Conservation (phyloP, 1,140 invertebrate species). For the Drosophila yakuba region DNA sequence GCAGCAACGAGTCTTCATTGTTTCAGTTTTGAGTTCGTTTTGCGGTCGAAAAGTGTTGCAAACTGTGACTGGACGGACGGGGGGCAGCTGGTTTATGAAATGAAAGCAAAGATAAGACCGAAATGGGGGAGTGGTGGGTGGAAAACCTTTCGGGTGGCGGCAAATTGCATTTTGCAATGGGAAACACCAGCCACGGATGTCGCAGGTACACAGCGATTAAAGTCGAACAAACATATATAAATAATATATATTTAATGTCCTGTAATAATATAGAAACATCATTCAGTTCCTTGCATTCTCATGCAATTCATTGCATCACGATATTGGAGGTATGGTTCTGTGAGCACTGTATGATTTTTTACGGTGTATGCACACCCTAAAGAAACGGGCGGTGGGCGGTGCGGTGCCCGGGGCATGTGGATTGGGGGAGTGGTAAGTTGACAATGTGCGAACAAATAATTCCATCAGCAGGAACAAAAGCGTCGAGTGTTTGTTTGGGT, state of each 20-base stretch:
- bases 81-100: constrained; percentile 73
- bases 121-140: constrained; percentile 28
- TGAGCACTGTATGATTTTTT: background rate
- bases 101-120: constrained; percentile 79
- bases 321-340: too few species aligned
- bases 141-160: constrained; percentile 61
- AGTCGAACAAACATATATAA: too few species aligned
- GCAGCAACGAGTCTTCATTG: constrained; percentile 71
- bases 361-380: constrained; percentile 40
- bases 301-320: background rate
- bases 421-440: constrained; percentile 71
- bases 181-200: constrained; percentile 26
- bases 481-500: constrained; percentile 82
- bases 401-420: background rate
- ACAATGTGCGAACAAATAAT: constrained; percentile 84
- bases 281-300: too few species aligned
- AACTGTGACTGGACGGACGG: constrained; percentile 68
- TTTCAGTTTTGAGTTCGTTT: constrained; percentile 66
- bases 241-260: too few species aligned
- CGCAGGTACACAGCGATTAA: too few species aligned
- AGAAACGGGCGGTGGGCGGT: background rate
- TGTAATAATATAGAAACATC: too few species aligned
- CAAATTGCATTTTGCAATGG: constrained; percentile 77
- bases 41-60: constrained; percentile 72
- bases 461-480: constrained; percentile 84